Conservation (phyloP, 2,113 vertebrate genomes). For the Cololabis saira region DNA sequence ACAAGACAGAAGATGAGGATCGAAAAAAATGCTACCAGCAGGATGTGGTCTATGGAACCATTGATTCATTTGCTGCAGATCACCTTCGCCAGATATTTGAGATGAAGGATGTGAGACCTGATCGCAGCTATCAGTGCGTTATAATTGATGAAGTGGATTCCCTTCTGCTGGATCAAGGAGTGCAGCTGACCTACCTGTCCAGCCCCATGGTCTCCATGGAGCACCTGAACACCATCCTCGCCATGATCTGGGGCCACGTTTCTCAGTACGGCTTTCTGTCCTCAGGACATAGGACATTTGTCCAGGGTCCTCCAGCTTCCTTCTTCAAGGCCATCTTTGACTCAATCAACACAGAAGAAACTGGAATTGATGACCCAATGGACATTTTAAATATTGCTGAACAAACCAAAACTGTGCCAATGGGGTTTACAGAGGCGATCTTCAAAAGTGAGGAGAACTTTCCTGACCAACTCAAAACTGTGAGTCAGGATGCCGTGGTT, state of each 20-base stretch:
- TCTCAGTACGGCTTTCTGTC: constrained; percentile 17
- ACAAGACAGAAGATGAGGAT: constrained; percentile 6
- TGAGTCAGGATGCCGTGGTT: constrained; percentile 14
- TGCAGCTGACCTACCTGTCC: constrained; percentile 47
- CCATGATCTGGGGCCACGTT: constrained; percentile 32
- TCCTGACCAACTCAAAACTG: constrained; percentile 12
- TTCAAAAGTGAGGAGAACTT: background rate
- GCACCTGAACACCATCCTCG: constrained; percentile 21
- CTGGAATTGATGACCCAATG: constrained; percentile 31
- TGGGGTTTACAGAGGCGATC: constrained; percentile 14
- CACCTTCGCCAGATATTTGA: constrained; percentile 43
- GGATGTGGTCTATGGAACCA: constrained; percentile 37
- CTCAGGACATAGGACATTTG: constrained; percentile 11
- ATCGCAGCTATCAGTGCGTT: constrained; percentile 41
- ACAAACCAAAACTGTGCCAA: background rate
- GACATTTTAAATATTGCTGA: constrained; percentile 21
- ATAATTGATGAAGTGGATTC: constrained; percentile 47
- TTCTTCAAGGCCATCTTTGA: constrained; percentile 39
- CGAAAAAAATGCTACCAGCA: constrained; percentile 38
- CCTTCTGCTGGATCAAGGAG: constrained; percentile 33
- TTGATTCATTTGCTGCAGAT: constrained; percentile 41
- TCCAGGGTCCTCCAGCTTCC: constrained; percentile 17
- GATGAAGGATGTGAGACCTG: constrained; percentile 36
- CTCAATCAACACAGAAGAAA: constrained; percentile 8
- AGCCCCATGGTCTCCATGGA: constrained; percentile 28